These are phyloP conservation scores for Tupaia chinensis DNA, from an alignment of 2,113 vertebrate species.

Conservation along the genomic window DNA sequence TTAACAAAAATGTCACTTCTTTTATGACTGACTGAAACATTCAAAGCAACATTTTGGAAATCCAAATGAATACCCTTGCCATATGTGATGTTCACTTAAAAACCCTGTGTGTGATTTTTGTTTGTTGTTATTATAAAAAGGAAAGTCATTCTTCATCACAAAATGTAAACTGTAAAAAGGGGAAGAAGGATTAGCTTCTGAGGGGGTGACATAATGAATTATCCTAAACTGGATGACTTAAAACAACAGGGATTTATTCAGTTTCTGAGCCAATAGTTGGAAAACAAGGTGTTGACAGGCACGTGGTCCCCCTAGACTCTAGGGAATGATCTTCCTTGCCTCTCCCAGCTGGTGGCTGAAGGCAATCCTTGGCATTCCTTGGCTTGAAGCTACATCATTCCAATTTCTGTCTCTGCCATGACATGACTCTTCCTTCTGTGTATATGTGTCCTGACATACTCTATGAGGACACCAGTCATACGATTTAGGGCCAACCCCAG, in stretches of 20 bases:
- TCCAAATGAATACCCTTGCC: conserved; percentile 5
- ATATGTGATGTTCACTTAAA: conserved; percentile 13
- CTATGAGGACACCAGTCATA: not conserved
- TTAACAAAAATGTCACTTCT: conserved; percentile 49
- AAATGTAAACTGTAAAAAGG: conserved; percentile 9
- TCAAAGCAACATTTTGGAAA: conserved; percentile 42
- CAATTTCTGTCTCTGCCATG: not conserved
- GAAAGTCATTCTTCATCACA: conserved; percentile 33
- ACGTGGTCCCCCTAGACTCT: not conserved
- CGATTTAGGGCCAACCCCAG: not conserved
- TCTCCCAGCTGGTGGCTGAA: not conserved
- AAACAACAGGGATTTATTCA: not conserved
- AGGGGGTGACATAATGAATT: not conserved
- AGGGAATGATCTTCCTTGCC: not conserved
- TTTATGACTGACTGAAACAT: conserved; percentile 5
- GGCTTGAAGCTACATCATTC: not conserved
- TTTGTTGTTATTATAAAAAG: not conserved
- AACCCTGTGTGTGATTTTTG: not conserved
- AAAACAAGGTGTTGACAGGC: not conserved
- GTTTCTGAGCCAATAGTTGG: not conserved
- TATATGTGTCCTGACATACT: not conserved
- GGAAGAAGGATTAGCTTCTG: not conserved
- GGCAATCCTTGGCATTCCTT: not conserved
- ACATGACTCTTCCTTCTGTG: not conserved
- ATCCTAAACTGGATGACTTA: not conserved